Conservation (phyloP, 2,113 vertebrate genomes). For the Verasper variegatus region DNA sequence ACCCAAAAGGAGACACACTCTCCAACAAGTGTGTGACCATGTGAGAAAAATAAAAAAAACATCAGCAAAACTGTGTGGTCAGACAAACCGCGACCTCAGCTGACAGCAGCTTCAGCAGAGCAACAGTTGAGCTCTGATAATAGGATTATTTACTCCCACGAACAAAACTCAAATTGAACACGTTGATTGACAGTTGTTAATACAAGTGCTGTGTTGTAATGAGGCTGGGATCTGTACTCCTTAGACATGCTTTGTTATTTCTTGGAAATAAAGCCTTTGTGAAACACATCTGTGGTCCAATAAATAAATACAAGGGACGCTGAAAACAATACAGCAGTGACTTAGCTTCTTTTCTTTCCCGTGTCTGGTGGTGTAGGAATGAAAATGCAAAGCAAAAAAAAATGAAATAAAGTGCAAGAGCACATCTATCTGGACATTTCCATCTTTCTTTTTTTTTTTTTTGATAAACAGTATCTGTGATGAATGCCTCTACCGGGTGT, state of each 20-base stretch:
- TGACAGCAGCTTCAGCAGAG: slow-evolving; percentile 43
- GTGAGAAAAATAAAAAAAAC: slow-evolving; percentile 1
- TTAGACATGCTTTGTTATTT: background rate
- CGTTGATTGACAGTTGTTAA: slow-evolving; percentile 25
- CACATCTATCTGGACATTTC: background rate
- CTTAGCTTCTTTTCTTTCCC: background rate
- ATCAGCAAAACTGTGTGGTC: slow-evolving; percentile 31
- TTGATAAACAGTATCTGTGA: slow-evolving; percentile 20
- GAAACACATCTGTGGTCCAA: background rate
- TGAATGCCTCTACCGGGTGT: slow-evolving; percentile 5
- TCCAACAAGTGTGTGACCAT: background rate
- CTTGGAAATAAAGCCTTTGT: background rate
- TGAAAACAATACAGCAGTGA: slow-evolving; percentile 17
- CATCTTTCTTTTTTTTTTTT: background rate
- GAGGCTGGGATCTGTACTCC: background rate
- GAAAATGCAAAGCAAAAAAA: slow-evolving; percentile 5
- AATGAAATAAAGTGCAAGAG: background rate
- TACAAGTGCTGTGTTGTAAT: background rate
- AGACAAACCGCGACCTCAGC: slow-evolving; percentile 40
- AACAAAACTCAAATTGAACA: slow-evolving; percentile 28
- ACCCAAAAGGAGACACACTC: background rate
- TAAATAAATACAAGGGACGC: background rate
- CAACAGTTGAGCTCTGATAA: slow-evolving; percentile 53
- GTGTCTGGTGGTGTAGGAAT: background rate
- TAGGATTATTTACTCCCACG: slow-evolving; percentile 49